These are phyloP conservation scores for Lasioglossum vierecki DNA, from an alignment of 2,888 invertebrate species.

Conservation along the genomic window DNA sequence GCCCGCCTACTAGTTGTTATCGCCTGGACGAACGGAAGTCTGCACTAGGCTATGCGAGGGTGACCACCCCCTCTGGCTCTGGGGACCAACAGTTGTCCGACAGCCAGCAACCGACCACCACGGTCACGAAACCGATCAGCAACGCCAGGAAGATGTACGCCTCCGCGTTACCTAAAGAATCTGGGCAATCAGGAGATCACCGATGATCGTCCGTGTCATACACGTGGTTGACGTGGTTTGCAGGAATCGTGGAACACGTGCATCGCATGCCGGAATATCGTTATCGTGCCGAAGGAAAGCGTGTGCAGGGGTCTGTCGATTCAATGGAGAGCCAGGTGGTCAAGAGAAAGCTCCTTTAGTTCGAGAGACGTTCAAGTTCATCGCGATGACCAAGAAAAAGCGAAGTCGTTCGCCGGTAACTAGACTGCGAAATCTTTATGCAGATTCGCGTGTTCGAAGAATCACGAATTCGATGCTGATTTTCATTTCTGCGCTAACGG, in stretches of 20 bases:
- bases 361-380: background rate
- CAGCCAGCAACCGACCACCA: constrained; percentile 91
- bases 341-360: background rate
- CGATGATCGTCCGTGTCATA: background rate
- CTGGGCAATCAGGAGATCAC: constrained; percentile 42
- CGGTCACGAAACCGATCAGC: constrained; percentile 89
- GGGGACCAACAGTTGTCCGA: constrained; percentile 92
- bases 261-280: constrained; percentile 5
- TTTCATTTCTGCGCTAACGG: background rate
- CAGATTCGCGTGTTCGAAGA: background rate
- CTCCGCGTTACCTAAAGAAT: constrained; percentile 88
- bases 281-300: constrained; percentile 4
- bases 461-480: background rate
- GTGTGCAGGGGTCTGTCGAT: too few relatives aligned
- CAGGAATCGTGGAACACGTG: background rate
- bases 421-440: background rate
- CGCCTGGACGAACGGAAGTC: constrained; percentile 86
- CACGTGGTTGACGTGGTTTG: background rate
- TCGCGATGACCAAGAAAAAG: background rate
- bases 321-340: background rate
- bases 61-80: constrained; percentile 88
- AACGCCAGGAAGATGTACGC: constrained; percentile 90
- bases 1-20: constrained; percentile 74
- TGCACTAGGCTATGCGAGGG: constrained; percentile 89
- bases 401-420: background rate